Evolutionary conservation across 1,140 invertebrate species (phyloP).

Genomic region (Cyrtorhinus lividipennis): DNA sequence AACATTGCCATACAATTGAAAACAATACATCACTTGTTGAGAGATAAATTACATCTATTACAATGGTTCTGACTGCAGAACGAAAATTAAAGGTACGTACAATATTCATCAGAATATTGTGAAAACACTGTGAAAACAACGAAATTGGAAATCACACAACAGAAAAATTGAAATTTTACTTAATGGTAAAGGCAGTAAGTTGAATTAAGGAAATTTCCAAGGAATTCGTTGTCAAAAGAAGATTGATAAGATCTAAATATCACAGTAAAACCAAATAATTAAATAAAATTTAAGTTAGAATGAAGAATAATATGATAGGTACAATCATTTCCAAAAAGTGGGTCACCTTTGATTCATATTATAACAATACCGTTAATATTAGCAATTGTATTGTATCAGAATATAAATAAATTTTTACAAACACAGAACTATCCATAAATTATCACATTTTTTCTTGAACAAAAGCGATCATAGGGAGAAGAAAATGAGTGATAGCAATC

Average conservation of each 20-base stretch:
- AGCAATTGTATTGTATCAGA: not conserved
- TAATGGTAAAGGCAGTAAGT: too few relatives aligned
- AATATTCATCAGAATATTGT: too few relatives aligned
- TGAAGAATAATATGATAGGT: not conserved
- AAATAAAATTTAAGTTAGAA: not conserved
- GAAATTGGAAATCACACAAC: too few relatives aligned
- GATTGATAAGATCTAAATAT: slow-evolving; percentile 12
- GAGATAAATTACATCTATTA: not conserved
- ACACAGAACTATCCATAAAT: not conserved
- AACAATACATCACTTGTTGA: too few relatives aligned
- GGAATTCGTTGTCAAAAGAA: not conserved
- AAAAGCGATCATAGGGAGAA: too few relatives aligned
- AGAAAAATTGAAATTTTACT: too few relatives aligned
- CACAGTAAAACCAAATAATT: slow-evolving; percentile 3
- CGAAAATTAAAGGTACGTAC: too few relatives aligned
- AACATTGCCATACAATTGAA: too few relatives aligned
- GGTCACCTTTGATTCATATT: not conserved
- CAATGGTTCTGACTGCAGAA: slow-evolving; percentile 2
- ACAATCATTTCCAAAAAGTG: not conserved
- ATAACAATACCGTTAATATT: not conserved
- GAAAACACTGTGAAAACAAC: not conserved
- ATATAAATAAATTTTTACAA: not conserved
- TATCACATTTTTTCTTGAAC: not conserved
- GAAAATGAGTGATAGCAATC: too few relatives aligned
- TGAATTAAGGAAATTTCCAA: too few relatives aligned